Evolutionary conservation across 1,140 invertebrate genomes (phyloP), one percentile per base, ranked within the genome.

Genomic region (Drosophila lini): DNA sequence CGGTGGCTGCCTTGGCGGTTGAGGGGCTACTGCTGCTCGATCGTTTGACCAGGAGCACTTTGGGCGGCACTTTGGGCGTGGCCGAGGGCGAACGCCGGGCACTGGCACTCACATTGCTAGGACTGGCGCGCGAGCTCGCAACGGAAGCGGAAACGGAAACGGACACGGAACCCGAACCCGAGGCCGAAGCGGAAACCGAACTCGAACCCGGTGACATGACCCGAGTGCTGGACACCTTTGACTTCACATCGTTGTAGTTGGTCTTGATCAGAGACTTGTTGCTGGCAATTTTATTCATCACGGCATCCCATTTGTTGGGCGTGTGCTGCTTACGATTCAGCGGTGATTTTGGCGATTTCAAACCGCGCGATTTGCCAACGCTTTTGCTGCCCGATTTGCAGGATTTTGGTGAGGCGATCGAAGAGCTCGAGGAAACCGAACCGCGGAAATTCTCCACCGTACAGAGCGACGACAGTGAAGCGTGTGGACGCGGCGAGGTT

Each of bases 231-330:
- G 94, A 94, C 31, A 97, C 95, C 92, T 96, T 95, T 4, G 96
- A 96, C 89, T 97, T 97, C 28, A 97, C 95, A 89, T 97, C 96
- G 91, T 96, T 97, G 52, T 95, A 95, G 10, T 94, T 94, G 76
- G 95, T 96, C 83, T 95, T 95, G 67, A 95, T 94, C 77, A 96
- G 95, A 22, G 93, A 94, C 82, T 96, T 96, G 38, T 94, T 95
- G 78, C 95, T 95, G 25, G 95, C 95, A 55, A 96, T 96, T 92
- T 97, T 97, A 92, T 95, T 96, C 94, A 96, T 95, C 41, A 97
- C 95, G 45, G 95, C 96, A 82, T 97, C 96, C 94, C 96, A 96
- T 58, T 96, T 94, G 74, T 92, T 92, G 41, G 91, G 90, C 31
- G 89, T 75, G 52, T 73, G 74, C 32, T 80, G 92, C 67, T 94